Evolutionary conservation across 1,140 invertebrate genomes (phyloP).

Genomic region (Nasonia vitripennis): DNA sequence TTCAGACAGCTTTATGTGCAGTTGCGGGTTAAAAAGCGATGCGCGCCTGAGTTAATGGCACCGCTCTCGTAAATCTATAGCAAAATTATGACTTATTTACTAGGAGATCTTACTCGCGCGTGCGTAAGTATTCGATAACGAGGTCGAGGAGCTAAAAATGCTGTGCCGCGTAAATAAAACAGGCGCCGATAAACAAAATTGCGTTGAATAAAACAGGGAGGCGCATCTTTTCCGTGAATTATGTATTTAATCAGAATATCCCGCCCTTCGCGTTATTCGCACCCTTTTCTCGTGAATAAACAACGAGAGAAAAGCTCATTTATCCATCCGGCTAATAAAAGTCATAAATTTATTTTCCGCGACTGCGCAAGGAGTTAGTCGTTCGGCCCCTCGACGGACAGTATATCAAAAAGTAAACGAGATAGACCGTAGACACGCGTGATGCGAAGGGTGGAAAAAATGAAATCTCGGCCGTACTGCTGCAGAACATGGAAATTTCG

Average conservation of each 20-base stretch:
- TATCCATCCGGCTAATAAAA: not conserved
- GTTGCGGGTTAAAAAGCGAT: not conserved
- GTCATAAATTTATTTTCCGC: constrained; percentile 37
- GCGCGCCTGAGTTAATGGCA: not conserved
- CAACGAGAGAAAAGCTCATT: constrained; percentile 14
- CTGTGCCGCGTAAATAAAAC: too few relatives aligned
- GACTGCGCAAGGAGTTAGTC: not conserved
- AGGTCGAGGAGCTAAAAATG: too few relatives aligned
- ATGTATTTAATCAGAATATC: not conserved
- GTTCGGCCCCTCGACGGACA: constrained; percentile 1
- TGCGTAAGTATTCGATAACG: not conserved
- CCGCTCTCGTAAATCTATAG: not conserved
- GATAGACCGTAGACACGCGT: not conserved
- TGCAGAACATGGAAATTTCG: constrained; percentile 48
- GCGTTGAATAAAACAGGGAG: too few relatives aligned
- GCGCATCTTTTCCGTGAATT: too few relatives aligned
- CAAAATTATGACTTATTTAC: constrained; percentile 19
- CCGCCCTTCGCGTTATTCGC: not conserved
- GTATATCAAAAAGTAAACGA: constrained; percentile 45
- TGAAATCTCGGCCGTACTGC: not conserved
- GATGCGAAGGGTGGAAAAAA: not conserved
- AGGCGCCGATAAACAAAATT: too few relatives aligned
- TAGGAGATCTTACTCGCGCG: not conserved
- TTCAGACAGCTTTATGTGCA: constrained; percentile 43
- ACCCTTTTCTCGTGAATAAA: not conserved